Percentiles rank a stretch among this genome's conserved stretches.
Conservation (phyloP, 2,113 vertebrate genomes). For the Noctilio leporinus region DNA sequence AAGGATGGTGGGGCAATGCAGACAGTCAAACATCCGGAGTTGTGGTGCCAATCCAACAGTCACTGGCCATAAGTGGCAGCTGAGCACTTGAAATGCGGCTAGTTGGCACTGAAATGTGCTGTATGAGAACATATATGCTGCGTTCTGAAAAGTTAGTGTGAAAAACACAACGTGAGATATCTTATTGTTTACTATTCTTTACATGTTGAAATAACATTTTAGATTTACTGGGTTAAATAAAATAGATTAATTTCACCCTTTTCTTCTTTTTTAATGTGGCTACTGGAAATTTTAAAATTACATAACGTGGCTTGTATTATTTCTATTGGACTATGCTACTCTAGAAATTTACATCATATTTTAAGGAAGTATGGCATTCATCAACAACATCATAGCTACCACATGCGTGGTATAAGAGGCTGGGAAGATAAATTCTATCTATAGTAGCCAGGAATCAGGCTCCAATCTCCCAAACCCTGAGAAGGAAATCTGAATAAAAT, state of each 20-base stretch:
- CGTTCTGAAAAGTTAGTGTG: not conserved
- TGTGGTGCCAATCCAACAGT: not conserved
- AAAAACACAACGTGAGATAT: not conserved
- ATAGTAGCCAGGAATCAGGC: not conserved
- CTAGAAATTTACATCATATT: not conserved
- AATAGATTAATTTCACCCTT: not conserved
- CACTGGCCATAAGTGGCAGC: not conserved
- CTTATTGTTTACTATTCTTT: not conserved
- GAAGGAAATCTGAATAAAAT: not conserved
- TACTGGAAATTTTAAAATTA: not conserved
- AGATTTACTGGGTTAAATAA: not conserved
- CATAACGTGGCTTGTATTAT: not conserved
- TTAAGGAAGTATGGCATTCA: not conserved
- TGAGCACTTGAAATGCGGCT: not conserved
- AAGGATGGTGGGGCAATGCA: not conserved
- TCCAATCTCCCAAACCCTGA: not conserved
- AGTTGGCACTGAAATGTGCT: not conserved
- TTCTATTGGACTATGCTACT: not conserved
- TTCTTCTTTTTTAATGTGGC: not conserved
- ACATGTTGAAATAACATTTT: not conserved
- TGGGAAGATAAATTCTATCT: not conserved
- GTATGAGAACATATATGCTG: not conserved
- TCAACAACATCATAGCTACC: not conserved
- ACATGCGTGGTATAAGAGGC: not conserved
- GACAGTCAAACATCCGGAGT: not conserved